Evolutionary conservation across 2,797 vertebrate species (phyloP).

Genomic region (Sphenopsis melanotis): DNA sequence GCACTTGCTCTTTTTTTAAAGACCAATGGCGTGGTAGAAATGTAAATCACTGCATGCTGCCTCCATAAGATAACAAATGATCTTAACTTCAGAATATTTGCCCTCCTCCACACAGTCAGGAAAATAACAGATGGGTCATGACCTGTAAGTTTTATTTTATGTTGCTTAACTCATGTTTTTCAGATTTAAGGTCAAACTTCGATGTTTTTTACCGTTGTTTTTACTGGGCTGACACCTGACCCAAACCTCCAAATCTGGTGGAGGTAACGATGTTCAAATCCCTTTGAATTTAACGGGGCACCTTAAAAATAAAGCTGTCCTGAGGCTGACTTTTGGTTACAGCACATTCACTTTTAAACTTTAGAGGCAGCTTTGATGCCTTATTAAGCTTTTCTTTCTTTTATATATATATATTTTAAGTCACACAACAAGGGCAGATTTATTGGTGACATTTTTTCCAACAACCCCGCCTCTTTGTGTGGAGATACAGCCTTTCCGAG

Average conservation of each 20-base stretch:
- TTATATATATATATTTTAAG: background rate
- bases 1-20: background rate
- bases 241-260: background rate
- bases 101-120: background rate
- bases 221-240: background rate
- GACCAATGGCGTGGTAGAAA: background rate
- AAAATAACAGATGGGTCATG: background rate
- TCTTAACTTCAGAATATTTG: background rate
- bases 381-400: background rate
- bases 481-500: accelerated
- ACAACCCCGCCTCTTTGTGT: background rate
- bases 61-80: background rate
- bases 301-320: background rate
- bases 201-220: background rate
- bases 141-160: background rate
- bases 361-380: background rate
- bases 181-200: background rate
- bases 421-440: background rate
- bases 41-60: background rate
- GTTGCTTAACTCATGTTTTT: background rate
- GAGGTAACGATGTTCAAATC: background rate
- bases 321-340: accelerated
- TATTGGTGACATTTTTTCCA: accelerated
- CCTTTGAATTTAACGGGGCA: background rate
- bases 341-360: background rate